Evolutionary conservation across 2,113 vertebrate species (phyloP).

Genomic region (Scortum barcoo): DNA sequence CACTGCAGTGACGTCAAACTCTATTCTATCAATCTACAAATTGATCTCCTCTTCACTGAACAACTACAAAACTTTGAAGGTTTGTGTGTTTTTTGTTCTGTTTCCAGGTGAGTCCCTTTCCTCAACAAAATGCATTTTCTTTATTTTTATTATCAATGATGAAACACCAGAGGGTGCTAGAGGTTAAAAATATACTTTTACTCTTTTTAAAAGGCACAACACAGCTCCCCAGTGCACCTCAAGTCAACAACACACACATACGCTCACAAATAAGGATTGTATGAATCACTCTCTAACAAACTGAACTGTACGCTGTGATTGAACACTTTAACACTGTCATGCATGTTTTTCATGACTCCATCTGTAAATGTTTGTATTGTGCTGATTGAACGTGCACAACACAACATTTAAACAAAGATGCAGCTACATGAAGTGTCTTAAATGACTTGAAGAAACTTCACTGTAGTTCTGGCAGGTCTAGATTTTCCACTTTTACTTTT

Average conservation of each 20-base stretch:
- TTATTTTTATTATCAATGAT: not conserved
- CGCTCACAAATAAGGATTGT: not conserved
- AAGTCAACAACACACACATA: not conserved
- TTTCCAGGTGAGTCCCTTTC: not conserved
- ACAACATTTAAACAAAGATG: not conserved
- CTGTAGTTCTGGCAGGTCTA: not conserved
- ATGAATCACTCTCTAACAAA: not conserved
- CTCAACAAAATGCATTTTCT: not conserved
- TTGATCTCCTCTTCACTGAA: not conserved
- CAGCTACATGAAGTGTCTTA: not conserved
- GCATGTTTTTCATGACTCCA: not conserved
- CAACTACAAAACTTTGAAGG: not conserved
- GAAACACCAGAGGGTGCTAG: conserved; percentile 64
- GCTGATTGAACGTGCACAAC: not conserved
- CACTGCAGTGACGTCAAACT: not conserved
- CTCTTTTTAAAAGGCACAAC: not conserved
- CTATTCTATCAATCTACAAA: not conserved
- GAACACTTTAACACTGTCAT: not conserved
- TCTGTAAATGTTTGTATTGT: not conserved
- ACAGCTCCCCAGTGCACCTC: too few relatives aligned
- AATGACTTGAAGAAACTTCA: not conserved
- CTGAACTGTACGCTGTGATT: not conserved
- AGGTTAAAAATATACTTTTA: not conserved
- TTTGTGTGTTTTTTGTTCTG: not conserved
- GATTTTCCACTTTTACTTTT: not conserved